Conservation (phyloP, 2,797 vertebrate genomes). For the Moxostoma hubbsi region DNA sequence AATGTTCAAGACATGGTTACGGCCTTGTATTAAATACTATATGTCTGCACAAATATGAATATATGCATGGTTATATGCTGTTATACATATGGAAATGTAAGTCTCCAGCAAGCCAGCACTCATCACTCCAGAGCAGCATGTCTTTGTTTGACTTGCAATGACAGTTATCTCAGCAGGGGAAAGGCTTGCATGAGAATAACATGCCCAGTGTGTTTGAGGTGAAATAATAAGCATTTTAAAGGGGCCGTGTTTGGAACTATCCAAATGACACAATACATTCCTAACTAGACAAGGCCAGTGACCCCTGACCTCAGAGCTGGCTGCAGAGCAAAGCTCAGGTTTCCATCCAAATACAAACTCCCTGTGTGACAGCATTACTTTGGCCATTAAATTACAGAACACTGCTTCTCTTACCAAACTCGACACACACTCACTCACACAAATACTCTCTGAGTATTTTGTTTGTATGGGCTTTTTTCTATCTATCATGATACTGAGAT, state of each 20-base stretch:
- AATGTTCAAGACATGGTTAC: too few relatives aligned
- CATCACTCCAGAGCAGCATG: constrained; percentile 28
- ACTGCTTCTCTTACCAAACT: constrained; percentile 38
- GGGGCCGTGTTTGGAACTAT: constrained; percentile 44
- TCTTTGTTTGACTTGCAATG: constrained; percentile 41
- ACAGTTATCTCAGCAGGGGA: constrained; percentile 33
- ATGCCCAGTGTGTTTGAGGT: constrained; percentile 47
- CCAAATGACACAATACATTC: constrained; percentile 61
- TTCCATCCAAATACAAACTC: constrained; percentile 62
- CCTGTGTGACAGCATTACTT: constrained; percentile 51
- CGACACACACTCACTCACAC: constrained; percentile 5
- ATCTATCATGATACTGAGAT: constrained; percentile 16
- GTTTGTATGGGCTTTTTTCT: not conserved
- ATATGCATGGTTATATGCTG: constrained; percentile 41
- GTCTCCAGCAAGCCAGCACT: constrained; percentile 39
- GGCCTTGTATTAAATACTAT: not conserved
- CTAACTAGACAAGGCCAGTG: constrained; percentile 62
- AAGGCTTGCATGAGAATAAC: constrained; percentile 34
- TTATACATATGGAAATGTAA: constrained; percentile 38
- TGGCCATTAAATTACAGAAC: constrained; percentile 51
- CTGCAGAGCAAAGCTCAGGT: constrained; percentile 49
- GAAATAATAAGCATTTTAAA: constrained; percentile 52
- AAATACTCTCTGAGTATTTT: constrained; percentile 8
- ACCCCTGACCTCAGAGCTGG: constrained; percentile 56
- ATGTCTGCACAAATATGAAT: constrained; percentile 38